Base-by-base conservation (phyloP, 64 coral and sea anemone species). In the Stichodactyla mertensii region DNA sequence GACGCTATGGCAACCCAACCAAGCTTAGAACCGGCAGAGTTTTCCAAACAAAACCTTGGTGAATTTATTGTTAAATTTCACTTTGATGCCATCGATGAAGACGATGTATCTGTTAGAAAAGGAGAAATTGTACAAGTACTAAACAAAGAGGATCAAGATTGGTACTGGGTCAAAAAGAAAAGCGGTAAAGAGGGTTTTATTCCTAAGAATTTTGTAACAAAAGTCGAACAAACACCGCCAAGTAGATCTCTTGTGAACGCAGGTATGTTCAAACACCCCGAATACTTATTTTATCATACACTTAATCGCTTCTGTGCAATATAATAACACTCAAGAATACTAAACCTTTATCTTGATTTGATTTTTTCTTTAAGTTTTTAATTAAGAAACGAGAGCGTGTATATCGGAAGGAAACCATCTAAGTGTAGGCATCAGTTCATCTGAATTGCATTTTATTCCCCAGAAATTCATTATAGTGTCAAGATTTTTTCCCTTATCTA, bases 141-240 rank as follows among this genome's bases (percentile, higher is more conserved):
- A 64, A 98, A 98, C 84, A 98, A 92, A 59, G 95, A 98, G 58
- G 95, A 98, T 54, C 84, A 85, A 74, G 95, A 98, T 66, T 98
- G 95, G 95, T 94, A 88, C 83, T 98, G 95, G 95, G 90, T 98
- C 5, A 52, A 28, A 79, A 93, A 93, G 70, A 87, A 27, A 18
- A 79, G 80, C 14, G 88, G 88, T 6, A 78, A 36, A 11, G 95
- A 98, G 77, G 95, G 95, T 52, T 98, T 98, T 86, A 94, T 94
- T 81, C 95, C 95, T 0, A 98, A 92, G 69, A 89, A 98, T 55
- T 98, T 94, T 85, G 55, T 98, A 16, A 59, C 78, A 52, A 81
- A 81, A 81, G 1, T 81, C 52, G 78, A 81, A 16, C 78, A 81
- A 81, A 81, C 14, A 52, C 51, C 51, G 7, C 20, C 78, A 23